phyloP scores from a whole-genome alignment of 2,888 invertebrate genomes.

The Dynastes maya region DNA sequence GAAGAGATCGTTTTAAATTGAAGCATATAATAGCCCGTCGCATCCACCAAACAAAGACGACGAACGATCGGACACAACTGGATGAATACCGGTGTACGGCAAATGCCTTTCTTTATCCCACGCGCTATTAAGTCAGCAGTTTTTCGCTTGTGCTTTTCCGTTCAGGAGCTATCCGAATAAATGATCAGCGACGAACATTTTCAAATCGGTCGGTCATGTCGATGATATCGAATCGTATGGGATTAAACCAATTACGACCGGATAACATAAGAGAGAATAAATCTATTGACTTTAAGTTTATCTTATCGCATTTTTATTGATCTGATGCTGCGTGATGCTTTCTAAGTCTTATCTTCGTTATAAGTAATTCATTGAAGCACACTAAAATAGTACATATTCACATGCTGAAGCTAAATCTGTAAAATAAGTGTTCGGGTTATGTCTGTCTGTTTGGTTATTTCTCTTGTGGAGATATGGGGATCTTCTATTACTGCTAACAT shows the following conservation, averaged over 20 bases:
- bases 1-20: neutral
- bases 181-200: neutral
- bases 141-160: conserved; percentile 14
- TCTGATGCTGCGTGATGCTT: neutral
- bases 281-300: neutral
- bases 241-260: neutral
- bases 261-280: neutral
- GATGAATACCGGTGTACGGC: neutral
- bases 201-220: conserved; percentile 38
- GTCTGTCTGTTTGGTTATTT: too few species aligned
- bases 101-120: conserved; percentile 12
- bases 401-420: neutral
- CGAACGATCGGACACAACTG: neutral
- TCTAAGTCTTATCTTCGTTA: neutral
- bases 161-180: neutral
- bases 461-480: too few species aligned
- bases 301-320: neutral
- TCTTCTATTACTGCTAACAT: too few species aligned
- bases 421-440: neutral
- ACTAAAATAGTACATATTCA: neutral
- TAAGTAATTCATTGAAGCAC: neutral
- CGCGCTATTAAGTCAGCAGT: conserved; percentile 30
- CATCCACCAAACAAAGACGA: neutral
- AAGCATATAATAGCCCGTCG: neutral
- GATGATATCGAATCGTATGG: neutral